Evolutionary conservation across 1,140 invertebrate genomes (phyloP).

Genomic region (Drosophila nikananu): DNA sequence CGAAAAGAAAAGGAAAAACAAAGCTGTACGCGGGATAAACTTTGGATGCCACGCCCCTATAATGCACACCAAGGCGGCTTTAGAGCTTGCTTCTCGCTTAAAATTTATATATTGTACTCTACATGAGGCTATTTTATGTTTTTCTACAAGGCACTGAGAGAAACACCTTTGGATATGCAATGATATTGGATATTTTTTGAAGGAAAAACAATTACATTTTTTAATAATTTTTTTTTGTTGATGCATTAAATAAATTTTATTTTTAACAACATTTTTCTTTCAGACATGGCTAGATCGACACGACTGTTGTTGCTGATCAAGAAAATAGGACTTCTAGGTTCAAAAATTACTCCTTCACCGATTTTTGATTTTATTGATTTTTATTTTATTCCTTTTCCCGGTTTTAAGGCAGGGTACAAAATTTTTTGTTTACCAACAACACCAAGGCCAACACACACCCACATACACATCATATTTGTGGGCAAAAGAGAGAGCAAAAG

Average conservation of each 20-base stretch:
- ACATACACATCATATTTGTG: conserved; percentile 34
- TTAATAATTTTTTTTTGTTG: too few relatives aligned
- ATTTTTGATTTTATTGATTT: conserved; percentile 23
- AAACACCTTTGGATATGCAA: background rate
- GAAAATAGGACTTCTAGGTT: too few relatives aligned
- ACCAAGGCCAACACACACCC: conserved; percentile 33
- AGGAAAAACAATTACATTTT: too few relatives aligned
- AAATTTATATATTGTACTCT: conserved; percentile 38
- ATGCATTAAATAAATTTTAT: too few relatives aligned
- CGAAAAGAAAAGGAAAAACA: background rate
- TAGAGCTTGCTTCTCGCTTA: conserved; percentile 21
- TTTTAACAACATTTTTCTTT: too few relatives aligned
- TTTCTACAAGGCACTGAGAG: conserved; percentile 8
- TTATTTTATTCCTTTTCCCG: conserved; percentile 31
- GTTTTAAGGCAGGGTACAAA: conserved; percentile 27
- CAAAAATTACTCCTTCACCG: too few relatives aligned
- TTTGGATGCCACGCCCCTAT: conserved; percentile 45
- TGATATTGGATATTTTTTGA: too few relatives aligned
- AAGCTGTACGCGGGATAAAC: conserved; percentile 35
- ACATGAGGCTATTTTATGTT: conserved; percentile 4
- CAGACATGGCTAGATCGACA: too few relatives aligned
- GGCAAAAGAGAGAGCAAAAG: background rate
- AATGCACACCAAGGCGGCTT: conserved; percentile 31
- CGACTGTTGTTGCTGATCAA: too few relatives aligned
- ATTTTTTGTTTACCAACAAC: conserved; percentile 42